Evolutionary conservation across 2,113 vertebrate species (phyloP).

Genomic region (Bombycilla garrulus): DNA sequence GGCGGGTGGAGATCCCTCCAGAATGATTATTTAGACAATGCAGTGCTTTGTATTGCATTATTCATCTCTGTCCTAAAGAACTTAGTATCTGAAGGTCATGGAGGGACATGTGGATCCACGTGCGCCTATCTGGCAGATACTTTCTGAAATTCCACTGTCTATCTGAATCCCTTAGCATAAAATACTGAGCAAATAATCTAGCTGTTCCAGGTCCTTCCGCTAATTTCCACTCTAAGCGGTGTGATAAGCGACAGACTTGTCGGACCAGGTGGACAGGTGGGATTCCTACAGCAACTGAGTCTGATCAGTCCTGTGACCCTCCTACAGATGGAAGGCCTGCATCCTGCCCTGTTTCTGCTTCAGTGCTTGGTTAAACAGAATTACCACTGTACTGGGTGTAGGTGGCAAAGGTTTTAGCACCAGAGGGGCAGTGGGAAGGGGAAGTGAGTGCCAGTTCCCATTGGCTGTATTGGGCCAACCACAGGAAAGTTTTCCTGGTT

Average conservation of each 20-base stretch:
- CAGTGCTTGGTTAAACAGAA: not conserved
- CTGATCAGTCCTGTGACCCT: rapidly evolving
- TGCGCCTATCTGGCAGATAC: rapidly evolving
- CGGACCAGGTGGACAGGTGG: not conserved
- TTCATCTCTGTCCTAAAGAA: not conserved
- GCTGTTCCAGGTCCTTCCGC: not conserved
- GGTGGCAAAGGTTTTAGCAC: not conserved
- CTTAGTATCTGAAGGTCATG: not conserved
- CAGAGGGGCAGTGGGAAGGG: not conserved
- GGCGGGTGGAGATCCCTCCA: not conserved
- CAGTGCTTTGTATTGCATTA: not conserved
- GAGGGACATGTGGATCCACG: not conserved
- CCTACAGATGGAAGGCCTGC: not conserved
- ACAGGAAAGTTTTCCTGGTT: not conserved
- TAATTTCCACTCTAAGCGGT: not conserved
- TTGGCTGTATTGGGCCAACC: not conserved
- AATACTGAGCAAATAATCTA: not conserved
- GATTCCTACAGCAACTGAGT: not conserved
- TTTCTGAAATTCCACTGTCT: not conserved
- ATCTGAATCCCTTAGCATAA: not conserved
- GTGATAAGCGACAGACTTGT: not conserved
- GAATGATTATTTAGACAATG: not conserved
- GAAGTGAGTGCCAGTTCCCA: not conserved
- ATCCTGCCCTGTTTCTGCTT: not conserved
- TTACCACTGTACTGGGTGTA: not conserved